A percentile compares a stretch with the other conserved stretches of the same genome.
These are phyloP conservation scores for Sitobion miscanthi DNA, from an alignment of 1,140 invertebrate genomes.

Conservation along the genomic window DNA sequence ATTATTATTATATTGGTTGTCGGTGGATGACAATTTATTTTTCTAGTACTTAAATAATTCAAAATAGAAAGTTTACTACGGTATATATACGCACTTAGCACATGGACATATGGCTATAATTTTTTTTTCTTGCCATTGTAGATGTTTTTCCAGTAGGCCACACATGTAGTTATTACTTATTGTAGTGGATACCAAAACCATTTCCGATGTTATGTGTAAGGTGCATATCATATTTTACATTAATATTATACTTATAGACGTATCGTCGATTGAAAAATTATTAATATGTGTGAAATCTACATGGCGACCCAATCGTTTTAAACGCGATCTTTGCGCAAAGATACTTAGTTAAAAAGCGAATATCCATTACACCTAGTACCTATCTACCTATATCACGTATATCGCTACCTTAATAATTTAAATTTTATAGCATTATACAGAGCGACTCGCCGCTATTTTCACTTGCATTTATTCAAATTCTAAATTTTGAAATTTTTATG, in stretches of 20 bases:
- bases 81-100: neutral
- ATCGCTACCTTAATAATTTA: too few relatives aligned
- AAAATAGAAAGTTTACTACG: constrained; percentile 13
- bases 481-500: neutral
- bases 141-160: neutral
- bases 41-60: neutral
- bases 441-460: neutral
- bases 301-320: neutral
- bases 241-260: too few relatives aligned
- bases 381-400: neutral
- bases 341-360: neutral
- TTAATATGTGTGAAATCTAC: neutral
- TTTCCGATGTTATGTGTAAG: neutral
- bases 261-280: neutral
- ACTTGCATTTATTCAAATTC: too few relatives aligned
- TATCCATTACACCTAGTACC: neutral
- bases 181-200: neutral
- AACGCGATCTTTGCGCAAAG: neutral
- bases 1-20: neutral
- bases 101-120: neutral
- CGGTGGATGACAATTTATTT: constrained; percentile 29
- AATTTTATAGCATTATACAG: too few relatives aligned
- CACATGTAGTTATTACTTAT: neutral
- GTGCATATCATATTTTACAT: neutral
- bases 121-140: neutral